Evolutionary conservation across 2,797 vertebrate genomes (phyloP).

Genomic region (Sebastes elongatus): DNA sequence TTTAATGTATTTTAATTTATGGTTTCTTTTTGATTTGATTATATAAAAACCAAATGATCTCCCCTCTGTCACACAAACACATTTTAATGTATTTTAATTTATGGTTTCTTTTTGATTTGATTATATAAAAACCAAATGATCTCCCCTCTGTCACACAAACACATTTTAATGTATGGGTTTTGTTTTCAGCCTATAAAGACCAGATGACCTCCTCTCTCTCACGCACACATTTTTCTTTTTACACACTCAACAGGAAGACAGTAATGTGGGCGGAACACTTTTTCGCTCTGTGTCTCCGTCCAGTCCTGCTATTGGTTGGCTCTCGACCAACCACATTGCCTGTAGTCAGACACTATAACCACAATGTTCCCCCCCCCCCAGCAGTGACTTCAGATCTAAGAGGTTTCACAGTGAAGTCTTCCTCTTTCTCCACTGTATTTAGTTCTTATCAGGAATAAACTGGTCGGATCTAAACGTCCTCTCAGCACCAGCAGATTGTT

Average conservation of each 20-base stretch:
- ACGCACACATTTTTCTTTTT: background rate
- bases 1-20: background rate
- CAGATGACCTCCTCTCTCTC: background rate
- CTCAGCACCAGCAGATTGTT: background rate
- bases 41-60: background rate
- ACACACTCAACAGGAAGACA: background rate
- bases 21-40: background rate
- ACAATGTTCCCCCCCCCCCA: too few relatives aligned
- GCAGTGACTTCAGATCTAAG: background rate
- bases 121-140: background rate
- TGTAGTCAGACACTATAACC: background rate
- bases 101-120: background rate
- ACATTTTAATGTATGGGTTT: background rate
- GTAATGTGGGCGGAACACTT: background rate
- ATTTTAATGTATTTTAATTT: background rate
- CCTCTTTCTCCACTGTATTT: background rate
- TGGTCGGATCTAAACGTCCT: too few relatives aligned
- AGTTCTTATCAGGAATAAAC: background rate
- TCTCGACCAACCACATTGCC: conserved; percentile 24
- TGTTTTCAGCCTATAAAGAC: background rate
- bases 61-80: background rate
- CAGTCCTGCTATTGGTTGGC: conserved; percentile 27
- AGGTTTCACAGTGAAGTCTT: background rate
- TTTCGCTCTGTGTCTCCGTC: background rate
- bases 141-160: background rate